phyloP scores from a whole-genome alignment of 2,888 invertebrate genomes.

The Ernsta delagoae region DNA sequence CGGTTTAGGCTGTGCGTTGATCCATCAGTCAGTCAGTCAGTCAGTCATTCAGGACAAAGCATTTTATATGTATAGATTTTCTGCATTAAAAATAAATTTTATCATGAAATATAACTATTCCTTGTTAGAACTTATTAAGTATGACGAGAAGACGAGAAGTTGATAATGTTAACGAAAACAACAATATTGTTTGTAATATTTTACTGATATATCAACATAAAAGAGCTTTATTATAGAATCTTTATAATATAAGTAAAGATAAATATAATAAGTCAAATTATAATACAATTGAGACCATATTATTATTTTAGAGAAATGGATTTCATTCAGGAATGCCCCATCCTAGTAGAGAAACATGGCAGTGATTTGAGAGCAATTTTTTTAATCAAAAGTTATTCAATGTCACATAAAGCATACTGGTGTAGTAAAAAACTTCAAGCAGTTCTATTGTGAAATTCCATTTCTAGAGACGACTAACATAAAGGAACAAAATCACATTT shows the following conservation, averaged over 20 bases:
- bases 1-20: too few relatives aligned
- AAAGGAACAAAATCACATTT: constrained; percentile 75
- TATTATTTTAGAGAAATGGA: constrained; percentile 71
- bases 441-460: constrained; percentile 57
- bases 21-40: too few relatives aligned
- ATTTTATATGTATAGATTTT: too few relatives aligned
- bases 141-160: background rate
- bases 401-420: too few relatives aligned
- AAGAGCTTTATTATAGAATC: constrained; percentile 77
- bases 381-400: too few relatives aligned
- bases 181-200: constrained; percentile 60
- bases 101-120: too few relatives aligned
- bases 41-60: too few relatives aligned
- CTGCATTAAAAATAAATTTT: too few relatives aligned
- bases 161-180: constrained; percentile 49
- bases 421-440: too few relatives aligned
- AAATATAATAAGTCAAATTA: constrained; percentile 76
- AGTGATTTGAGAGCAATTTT: constrained; percentile 60
- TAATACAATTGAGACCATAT: constrained; percentile 78
- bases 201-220: constrained; percentile 80
- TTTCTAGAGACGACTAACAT: constrained; percentile 60
- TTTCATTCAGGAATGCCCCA: constrained; percentile 70
- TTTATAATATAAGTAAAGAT: constrained; percentile 68
- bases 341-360: constrained; percentile 67
- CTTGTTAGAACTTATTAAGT: too few relatives aligned